Conservation (phyloP, 2,797 vertebrate genomes). For the Phaenicophaeus curvirostris region DNA sequence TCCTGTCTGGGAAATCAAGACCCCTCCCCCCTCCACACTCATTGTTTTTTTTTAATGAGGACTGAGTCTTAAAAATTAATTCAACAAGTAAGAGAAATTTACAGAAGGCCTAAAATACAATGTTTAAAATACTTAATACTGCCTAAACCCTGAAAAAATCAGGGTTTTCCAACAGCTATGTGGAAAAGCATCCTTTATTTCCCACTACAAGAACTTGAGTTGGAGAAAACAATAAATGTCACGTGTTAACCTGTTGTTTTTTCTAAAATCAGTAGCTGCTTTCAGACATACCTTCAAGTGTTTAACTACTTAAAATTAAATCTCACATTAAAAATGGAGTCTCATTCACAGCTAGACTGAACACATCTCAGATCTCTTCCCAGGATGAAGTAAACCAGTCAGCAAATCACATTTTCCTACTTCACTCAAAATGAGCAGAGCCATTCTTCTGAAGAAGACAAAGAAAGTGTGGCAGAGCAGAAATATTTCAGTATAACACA, state of each 20-base stretch:
- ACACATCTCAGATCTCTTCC: not conserved
- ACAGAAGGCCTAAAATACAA: too few relatives aligned
- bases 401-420: not conserved
- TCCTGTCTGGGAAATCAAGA: too few relatives aligned
- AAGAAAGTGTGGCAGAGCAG: not conserved
- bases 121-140: too few relatives aligned
- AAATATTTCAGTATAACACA: not conserved
- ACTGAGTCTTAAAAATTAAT: too few relatives aligned
- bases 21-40: too few relatives aligned
- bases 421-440: not conserved
- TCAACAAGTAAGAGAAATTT: too few relatives aligned
- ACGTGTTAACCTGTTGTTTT: not conserved
- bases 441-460: not conserved
- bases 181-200: not conserved
- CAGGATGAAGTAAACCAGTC: not conserved
- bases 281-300: not conserved
- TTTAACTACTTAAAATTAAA: slow-evolving; percentile 14
- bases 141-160: not conserved
- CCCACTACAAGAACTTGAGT: not conserved
- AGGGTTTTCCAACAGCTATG: not conserved
- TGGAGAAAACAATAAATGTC: not conserved
- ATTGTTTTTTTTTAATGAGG: too few relatives aligned
- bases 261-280: not conserved
- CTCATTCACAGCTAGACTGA: not conserved
- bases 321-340: not conserved